Conservation (phyloP, 2,888 invertebrate species). For the Lasioglossum lativentre region DNA sequence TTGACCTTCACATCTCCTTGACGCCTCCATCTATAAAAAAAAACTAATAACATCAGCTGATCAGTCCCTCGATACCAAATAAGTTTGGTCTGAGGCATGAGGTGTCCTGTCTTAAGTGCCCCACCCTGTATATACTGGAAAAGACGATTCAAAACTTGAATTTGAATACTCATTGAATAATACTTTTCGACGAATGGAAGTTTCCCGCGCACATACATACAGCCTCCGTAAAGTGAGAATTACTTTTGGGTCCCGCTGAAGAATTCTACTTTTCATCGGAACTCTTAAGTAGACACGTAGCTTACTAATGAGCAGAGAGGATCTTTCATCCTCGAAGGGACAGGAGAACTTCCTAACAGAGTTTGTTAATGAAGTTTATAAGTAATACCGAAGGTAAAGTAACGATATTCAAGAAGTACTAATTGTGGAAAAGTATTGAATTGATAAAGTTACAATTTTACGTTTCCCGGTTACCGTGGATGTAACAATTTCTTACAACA, state of each 20-base stretch:
- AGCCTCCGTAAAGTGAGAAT: background rate
- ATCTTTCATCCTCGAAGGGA: background rate
- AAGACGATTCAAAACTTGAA: background rate
- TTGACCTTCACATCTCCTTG: no score
- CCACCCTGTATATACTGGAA: background rate
- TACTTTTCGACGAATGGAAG: background rate
- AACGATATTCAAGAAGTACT: background rate
- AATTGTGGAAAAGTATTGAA: background rate
- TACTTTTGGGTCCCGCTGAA: background rate
- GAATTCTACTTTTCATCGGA: background rate
- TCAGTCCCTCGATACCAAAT: no score
- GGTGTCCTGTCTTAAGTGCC: no score
- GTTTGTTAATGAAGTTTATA: conserved; percentile 10
- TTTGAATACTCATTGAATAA: background rate
- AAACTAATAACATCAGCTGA: no score
- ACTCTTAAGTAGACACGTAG: conserved; percentile 7
- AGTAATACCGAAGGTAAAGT: background rate
- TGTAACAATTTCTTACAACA: background rate
- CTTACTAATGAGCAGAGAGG: conserved; percentile 9
- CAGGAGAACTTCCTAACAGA: background rate
- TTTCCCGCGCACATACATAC: background rate
- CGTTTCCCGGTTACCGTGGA: background rate
- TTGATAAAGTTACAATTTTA: background rate
- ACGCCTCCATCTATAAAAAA: no score
- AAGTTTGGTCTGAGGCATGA: no score